Base-by-base conservation (phyloP, 2,888 invertebrate species). In the Corythucha ciliata region DNA sequence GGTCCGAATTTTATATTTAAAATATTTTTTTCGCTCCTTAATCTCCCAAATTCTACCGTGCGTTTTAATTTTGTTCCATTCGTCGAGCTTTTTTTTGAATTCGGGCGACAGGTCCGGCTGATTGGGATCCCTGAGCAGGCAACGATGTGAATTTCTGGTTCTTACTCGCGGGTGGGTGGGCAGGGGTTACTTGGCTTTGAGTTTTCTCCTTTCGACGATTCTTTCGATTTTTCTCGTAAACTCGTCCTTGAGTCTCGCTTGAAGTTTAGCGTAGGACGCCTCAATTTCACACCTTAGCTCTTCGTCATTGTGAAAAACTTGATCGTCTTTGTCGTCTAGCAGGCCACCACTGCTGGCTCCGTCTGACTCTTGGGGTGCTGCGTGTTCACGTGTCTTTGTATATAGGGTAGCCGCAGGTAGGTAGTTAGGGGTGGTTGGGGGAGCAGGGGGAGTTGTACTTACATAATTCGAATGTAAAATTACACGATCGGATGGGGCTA, bases 11-110 rank as follows among this genome's bases (percentile, higher is more conserved):
- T 74, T 55, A 77, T 69, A 58, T 72, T 72, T 51, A 69, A 68
- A 60, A 73, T 59, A 54, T 62, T 59, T 34, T 47, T 37, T 40
- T 37, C 24, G 24, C 32, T 54, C 18, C 20, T 48, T 48, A 21
- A 39, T 48, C 46, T 22, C 57, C 49, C 24, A 54, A 46, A n/a
- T 57, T 57, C 37, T 32, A 4, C 47, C 47, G 4, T 32, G 45
- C 45, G 25, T 10, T 62, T 79, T 81, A 62, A 77, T 79, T 48
- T 79, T 78, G 63, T 90, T 83, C 91, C 90, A 91, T 66, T 90
- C 89, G 58, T 82, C 80, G 24, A 91, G 69, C 66, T 89, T 90
- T 67, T 85, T 85, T 44, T 81, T 77, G 64, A 87, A 87, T 62
- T 86, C 85, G 0, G 84, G 79, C 1, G 84, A 81, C 5, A 87